These are phyloP conservation scores for Zoanthus sansibaricus DNA, from an alignment of 92 coral and sea anemone genomes.

Conservation along the genomic window DNA sequence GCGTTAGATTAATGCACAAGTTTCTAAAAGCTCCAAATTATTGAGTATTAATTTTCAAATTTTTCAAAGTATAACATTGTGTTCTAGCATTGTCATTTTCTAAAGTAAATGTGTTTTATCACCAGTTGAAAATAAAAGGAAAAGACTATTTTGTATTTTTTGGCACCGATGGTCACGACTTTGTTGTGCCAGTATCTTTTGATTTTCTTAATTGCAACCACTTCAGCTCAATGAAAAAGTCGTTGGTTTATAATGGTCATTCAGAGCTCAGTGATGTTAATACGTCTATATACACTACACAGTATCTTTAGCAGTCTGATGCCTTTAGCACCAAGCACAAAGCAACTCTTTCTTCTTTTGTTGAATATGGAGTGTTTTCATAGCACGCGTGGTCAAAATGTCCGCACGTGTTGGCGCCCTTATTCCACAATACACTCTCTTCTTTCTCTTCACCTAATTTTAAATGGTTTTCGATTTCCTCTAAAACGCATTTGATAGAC, in stretches of 20 bases:
- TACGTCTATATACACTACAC: neutral
- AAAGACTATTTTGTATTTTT: neutral
- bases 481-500: neutral
- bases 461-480: neutral
- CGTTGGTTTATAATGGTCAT: neutral
- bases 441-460: neutral
- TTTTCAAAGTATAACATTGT: neutral
- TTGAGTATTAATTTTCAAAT: neutral
- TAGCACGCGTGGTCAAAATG: constrained; percentile 22
- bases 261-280: constrained; percentile 3
- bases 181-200: neutral
- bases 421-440: constrained; percentile 30
- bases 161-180: no score
- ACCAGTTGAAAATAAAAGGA: neutral
- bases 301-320: constrained; percentile 19
- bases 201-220: neutral
- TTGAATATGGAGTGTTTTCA: neutral
- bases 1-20: neutral
- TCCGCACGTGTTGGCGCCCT: constrained; percentile 24
- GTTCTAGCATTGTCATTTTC: neutral
- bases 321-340: constrained; percentile 25
- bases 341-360: constrained; percentile 22
- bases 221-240: constrained; percentile 5
- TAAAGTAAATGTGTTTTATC: neutral
- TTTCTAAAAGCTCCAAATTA: neutral